Base-by-base conservation (phyloP, 2,113 vertebrate species). In the Arenaria interpres region DNA sequence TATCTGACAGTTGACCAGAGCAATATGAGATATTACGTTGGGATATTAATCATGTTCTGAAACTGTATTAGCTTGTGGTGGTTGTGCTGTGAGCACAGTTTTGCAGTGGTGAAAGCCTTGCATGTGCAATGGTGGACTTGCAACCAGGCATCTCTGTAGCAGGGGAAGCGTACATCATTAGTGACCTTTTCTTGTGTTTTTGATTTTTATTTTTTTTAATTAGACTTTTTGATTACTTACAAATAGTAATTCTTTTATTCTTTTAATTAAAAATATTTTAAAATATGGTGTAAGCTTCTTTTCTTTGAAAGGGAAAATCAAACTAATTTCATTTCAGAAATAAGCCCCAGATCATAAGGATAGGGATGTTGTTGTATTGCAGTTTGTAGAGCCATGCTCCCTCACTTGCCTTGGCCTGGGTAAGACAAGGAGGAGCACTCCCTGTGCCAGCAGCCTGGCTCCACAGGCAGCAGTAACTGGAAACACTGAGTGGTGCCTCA, bases 21-120 rank as follows among this genome's bases (percentile, higher is more conserved):
- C 84, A 79, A 69, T 22, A n/a, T 1, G 9, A 83, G 76, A 59
- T 75, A 48, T 71, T 88, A 10, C 62, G 67, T 41, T 82, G 84
- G 85, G 83, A 43, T 64, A 35, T 46, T 74, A 85, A 89, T 90
- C 59, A 21, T 67, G 62, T 66, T 89, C 74, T 94, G 92, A 79
- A 75, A 64, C 50, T 77, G 15, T 21, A 25, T 87, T 90, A 33
- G 11, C 4, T 50, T 43, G 35, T 72, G 78, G n/a, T 75, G 64
- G 41, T 12, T 63, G 68, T 79, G 72, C 54, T 90, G 74, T 0
- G 4, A 88, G 71, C 28, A n/a, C 4, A 2, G 53, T 37, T 85
- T 30, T 46, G 62, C 83, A 57, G 69, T 12, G 64, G 59, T 71
- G 64, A 33, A 48, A 69, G n/a, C 79, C 50, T 46, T 46, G 50